Conservation (phyloP, 2,113 vertebrate species). For the Ornithorhynchus anatinus region DNA sequence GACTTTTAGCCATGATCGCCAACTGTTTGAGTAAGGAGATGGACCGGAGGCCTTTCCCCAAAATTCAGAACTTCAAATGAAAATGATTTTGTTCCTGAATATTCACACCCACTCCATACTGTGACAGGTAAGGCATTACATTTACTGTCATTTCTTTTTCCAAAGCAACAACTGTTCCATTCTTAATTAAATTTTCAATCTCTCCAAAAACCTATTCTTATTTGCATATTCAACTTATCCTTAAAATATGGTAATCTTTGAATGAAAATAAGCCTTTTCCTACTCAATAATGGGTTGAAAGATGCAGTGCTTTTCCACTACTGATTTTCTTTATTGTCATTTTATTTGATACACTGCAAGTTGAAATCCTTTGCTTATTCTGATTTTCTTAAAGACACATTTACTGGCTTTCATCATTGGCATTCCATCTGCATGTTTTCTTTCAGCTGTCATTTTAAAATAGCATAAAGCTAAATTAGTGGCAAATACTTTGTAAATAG, state of each 20-base stretch:
- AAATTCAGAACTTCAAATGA: not conserved
- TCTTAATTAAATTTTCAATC: not conserved
- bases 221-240: too few species aligned
- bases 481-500: conserved; percentile 42
- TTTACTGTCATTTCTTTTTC: not conserved
- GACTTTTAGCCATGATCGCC: too few species aligned
- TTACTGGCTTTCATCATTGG: conserved; percentile 45
- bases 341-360: conserved; percentile 14
- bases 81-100: not conserved
- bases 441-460: conserved; percentile 66
- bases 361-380: conserved; percentile 38
- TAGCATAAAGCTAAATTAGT: conserved; percentile 68
- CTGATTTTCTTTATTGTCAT: not conserved
- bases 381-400: conserved; percentile 16
- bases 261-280: not conserved
- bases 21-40: not conserved
- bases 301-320: not conserved
- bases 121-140: not conserved
- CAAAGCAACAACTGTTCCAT: not conserved
- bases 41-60: not conserved
- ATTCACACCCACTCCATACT: not conserved
- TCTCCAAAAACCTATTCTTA: too few species aligned
- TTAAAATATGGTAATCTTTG: too few species aligned
- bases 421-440: conserved; percentile 31
- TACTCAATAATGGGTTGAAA: not conserved